Percentiles rank a stretch among this genome's conserved stretches.
Conservation (phyloP, 2,113 vertebrate genomes). For the Melanostigma gelatinosum region DNA sequence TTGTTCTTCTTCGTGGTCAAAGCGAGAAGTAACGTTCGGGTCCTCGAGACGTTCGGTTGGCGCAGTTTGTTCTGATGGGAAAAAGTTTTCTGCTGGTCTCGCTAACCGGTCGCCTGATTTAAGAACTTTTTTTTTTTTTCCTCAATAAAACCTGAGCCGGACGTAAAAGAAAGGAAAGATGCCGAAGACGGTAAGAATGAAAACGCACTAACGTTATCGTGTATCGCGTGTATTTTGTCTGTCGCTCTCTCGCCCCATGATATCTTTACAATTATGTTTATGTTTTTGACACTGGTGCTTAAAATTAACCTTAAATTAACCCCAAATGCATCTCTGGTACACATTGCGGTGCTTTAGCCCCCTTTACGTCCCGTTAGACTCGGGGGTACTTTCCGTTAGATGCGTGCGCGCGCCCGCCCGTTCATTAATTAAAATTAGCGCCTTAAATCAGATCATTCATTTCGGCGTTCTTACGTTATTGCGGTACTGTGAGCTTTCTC, state of each 20-base stretch:
- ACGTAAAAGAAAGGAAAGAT: constrained; percentile 70
- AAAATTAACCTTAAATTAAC: neutral
- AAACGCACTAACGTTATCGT: neutral
- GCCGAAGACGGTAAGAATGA: constrained; percentile 83
- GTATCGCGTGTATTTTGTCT: neutral
- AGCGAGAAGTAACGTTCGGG: constrained; percentile 19
- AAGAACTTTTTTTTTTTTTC: constrained; percentile 25
- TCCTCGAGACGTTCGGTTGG: constrained; percentile 53
- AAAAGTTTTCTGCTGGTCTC: constrained; percentile 75
- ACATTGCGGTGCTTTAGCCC: neutral
- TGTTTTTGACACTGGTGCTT: neutral
- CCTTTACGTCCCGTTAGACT: constrained; percentile 34
- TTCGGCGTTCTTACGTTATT: neutral
- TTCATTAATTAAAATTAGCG: constrained; percentile 53
- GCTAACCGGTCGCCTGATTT: constrained; percentile 59
- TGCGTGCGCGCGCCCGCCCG: constrained; percentile 66
- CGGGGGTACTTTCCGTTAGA: constrained; percentile 74
- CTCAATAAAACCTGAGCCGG: constrained; percentile 7
- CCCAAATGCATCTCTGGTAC: neutral
- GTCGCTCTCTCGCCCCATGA: neutral
- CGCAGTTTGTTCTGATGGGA: constrained; percentile 82
- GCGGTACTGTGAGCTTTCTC: no score
- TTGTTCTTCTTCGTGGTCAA: neutral
- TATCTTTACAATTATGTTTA: neutral
- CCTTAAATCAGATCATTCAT: constrained; percentile 36